phyloP scores from a whole-genome alignment of 2,113 vertebrate species.

The Campylorhamphus procurvoides region DNA sequence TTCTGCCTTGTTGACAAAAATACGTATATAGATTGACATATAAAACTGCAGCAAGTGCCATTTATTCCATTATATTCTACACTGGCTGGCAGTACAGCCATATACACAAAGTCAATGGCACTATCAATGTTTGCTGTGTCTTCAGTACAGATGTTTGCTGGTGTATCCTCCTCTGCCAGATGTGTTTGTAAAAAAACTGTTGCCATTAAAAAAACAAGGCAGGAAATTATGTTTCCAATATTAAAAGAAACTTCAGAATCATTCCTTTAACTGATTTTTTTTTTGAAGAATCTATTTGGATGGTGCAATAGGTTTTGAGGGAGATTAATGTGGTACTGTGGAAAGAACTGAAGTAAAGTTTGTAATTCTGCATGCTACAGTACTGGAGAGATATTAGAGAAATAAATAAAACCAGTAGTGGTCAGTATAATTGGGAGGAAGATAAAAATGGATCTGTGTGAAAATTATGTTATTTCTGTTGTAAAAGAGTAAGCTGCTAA shows the following conservation, averaged over 20 bases:
- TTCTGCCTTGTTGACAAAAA: not conserved
- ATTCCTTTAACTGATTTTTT: not conserved
- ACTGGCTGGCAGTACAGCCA: not conserved
- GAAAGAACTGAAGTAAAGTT: not conserved
- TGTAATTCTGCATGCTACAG: not conserved
- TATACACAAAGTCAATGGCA: not conserved
- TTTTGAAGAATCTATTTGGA: not conserved
- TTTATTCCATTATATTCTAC: not conserved
- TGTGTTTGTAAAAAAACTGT: not conserved
- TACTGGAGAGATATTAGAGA: not conserved
- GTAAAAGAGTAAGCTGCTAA: not conserved
- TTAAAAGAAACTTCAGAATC: not conserved
- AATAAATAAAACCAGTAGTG: conserved; percentile 32
- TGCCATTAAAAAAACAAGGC: not conserved
- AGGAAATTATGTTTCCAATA: not conserved
- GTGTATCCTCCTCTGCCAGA: not conserved
- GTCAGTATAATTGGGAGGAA: not conserved
- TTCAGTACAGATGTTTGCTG: not conserved
- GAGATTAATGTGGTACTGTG: not conserved
- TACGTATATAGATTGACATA: not conserved
- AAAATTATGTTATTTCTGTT: not conserved
- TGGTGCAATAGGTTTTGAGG: not conserved
- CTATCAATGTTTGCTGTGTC: rapidly evolving
- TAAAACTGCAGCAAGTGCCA: not conserved
- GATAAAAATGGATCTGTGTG: not conserved